Evolutionary conservation across 2,888 invertebrate genomes (phyloP), one percentile per base, ranked within the genome.

Genomic region (Drosophila sordidapex): DNA sequence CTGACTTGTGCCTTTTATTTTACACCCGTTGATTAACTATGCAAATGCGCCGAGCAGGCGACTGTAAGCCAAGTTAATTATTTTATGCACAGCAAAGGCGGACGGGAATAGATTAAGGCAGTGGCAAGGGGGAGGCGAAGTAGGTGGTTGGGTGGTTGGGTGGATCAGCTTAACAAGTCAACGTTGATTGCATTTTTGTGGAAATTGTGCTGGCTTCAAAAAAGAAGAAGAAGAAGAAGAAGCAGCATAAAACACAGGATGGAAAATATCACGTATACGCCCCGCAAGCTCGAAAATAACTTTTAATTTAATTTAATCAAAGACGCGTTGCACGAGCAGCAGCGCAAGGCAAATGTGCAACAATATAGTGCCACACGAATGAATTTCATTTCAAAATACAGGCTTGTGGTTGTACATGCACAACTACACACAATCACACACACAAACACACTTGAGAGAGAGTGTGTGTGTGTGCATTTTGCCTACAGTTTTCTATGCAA

Each of bases 271-370:
- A 53, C 49, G 78, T 59, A 63, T 67, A 61, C 67, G 61, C 63
- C 61, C 51, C 10, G 38, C 18, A 46, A 33, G 63, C 48, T 35
- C 38, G 57, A 71, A 65, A 72, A 72, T 75, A 84, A 84, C 84
- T 82, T 75, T 79, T 82, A 79, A 89, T 86, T 46, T 86, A 79
- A 78, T 84, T 74, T 79, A 87, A 86, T 86, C 74, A 89, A 84
- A 84, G 80, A 72, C 70, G 66, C 61, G 74, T 27, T 46, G 46
- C 15, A 25, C 21, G 25, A 46, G 46, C 18, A 10, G 40, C 38
- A 36, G 27, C 27, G 15, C n/a, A 10, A 46, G 53, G 35, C 73
- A 25, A 53, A 63, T 40, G 35, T 60, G 46, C 53, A 48, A 54
- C 58, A 69, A 53, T 48, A 79, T 72, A 65, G 49, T 67, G 63